phyloP scores from a whole-genome alignment of 2,113 vertebrate genomes.

The Raja brachyura region DNA sequence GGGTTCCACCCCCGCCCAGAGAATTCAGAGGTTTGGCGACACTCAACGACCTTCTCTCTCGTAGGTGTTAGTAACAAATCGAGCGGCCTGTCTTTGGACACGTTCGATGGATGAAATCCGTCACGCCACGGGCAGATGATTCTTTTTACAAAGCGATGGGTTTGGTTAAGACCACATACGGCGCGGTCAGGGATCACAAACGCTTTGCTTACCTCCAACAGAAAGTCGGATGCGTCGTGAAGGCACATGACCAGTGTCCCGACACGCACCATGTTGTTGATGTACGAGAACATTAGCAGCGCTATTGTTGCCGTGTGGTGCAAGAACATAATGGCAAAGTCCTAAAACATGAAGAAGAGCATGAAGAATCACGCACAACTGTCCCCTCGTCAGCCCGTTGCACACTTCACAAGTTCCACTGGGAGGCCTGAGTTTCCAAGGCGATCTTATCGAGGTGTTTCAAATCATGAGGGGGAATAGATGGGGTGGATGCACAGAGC shows the following conservation, averaged over 20 bases:
- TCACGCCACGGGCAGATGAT: not conserved
- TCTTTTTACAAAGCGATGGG: not conserved
- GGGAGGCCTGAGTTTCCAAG: not conserved
- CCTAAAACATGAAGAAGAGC: conserved; percentile 60
- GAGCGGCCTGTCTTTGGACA: too few relatives aligned
- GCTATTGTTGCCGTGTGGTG: conserved; percentile 79
- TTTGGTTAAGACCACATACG: too few relatives aligned
- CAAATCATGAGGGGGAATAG: too few relatives aligned
- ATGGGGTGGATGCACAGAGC: too few relatives aligned
- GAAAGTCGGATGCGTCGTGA: conserved; percentile 76
- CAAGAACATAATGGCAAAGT: conserved; percentile 88
- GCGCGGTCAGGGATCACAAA: not conserved
- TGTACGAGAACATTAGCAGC: conserved; percentile 83
- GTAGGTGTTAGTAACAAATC: too few relatives aligned
- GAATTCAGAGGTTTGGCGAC: too few relatives aligned
- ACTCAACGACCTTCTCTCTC: too few relatives aligned
- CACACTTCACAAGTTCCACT: not conserved
- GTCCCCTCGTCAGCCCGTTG: not conserved
- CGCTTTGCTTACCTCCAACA: conserved; percentile 79
- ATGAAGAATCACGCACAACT: too few relatives aligned
- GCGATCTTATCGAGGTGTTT: too few relatives aligned
- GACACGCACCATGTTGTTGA: conserved; percentile 88
- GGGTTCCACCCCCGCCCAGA: too few relatives aligned
- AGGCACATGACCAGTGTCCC: conserved; percentile 85
- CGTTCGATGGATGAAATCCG: too few relatives aligned